phyloP scores from a whole-genome alignment of 2,888 invertebrate species.

The Luperina testacea region DNA sequence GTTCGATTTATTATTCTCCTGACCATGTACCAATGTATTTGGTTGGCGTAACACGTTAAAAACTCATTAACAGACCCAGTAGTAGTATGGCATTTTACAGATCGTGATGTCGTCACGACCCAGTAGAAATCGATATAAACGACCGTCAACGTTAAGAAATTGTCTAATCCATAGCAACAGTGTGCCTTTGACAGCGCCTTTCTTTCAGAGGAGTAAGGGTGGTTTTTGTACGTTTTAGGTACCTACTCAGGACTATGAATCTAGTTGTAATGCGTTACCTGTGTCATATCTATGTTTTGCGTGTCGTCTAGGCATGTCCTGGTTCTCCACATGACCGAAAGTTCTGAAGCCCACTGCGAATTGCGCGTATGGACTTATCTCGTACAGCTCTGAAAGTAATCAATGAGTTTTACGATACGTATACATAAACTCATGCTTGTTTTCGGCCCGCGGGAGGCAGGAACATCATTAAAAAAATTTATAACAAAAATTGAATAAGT shows the following conservation, averaged over 20 bases:
- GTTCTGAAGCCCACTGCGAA: slow-evolving; percentile 88
- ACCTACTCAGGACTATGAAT: not conserved
- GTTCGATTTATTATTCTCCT: not conserved
- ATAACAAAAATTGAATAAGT: too few relatives aligned
- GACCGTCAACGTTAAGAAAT: not conserved
- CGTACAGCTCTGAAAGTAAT: slow-evolving; percentile 83
- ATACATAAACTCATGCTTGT: not conserved
- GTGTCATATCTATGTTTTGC: slow-evolving; percentile 85
- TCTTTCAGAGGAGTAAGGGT: not conserved
- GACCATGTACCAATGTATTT: not conserved
- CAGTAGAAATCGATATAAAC: not conserved
- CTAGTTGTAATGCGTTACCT: slow-evolving; percentile 70
- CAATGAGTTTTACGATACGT: not conserved
- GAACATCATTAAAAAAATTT: not conserved
- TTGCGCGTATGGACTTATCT: slow-evolving; percentile 89
- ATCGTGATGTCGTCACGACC: not conserved
- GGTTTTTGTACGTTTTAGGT: not conserved
- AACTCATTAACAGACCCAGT: not conserved
- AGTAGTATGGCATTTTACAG: not conserved
- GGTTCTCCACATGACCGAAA: slow-evolving; percentile 88
- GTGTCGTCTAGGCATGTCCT: slow-evolving; percentile 83
- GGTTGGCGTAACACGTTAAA: not conserved
- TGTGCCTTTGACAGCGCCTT: not conserved
- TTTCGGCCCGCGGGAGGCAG: not conserved
- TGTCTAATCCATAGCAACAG: too few relatives aligned